Percentiles rank a stretch among this genome's conserved stretches.
Conservation (phyloP, 2,797 vertebrate genomes). For the Pteronotus mesoamericanus region DNA sequence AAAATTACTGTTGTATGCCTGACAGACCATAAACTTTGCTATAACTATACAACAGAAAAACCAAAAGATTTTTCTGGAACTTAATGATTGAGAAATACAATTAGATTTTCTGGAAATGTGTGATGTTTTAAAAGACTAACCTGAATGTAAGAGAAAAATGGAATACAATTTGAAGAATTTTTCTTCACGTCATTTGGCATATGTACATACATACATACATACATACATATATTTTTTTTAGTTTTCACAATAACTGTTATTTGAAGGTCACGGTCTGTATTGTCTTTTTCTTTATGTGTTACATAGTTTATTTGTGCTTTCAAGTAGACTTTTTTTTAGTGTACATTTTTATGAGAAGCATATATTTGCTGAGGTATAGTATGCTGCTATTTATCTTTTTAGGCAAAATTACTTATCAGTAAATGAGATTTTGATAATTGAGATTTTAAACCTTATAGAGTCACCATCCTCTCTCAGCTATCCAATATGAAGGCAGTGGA, state of each 20-base stretch:
- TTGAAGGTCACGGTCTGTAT: neutral
- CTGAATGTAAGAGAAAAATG: neutral
- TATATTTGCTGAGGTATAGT: neutral
- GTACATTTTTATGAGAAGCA: neutral
- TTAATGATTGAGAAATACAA: conserved; percentile 59
- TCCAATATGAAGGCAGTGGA: neutral
- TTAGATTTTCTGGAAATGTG: conserved; percentile 41
- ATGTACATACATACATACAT: neutral
- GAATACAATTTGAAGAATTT: neutral
- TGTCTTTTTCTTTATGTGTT: neutral
- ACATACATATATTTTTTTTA: neutral
- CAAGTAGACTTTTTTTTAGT: neutral
- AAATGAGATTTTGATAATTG: neutral
- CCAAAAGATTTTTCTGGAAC: conserved; percentile 58
- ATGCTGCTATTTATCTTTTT: neutral
- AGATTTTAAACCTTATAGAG: neutral
- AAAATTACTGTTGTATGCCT: conserved; percentile 71
- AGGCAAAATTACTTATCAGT: neutral
- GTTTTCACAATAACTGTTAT: neutral
- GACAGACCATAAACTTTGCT: conserved; percentile 75
- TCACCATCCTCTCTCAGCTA: neutral
- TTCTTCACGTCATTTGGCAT: neutral
- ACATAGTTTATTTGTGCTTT: neutral
- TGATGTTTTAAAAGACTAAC: neutral
- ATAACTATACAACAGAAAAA: conserved; percentile 42